phyloP scores from a whole-genome alignment of 2,113 vertebrate genomes.

The Hippocampus guttulatus region DNA sequence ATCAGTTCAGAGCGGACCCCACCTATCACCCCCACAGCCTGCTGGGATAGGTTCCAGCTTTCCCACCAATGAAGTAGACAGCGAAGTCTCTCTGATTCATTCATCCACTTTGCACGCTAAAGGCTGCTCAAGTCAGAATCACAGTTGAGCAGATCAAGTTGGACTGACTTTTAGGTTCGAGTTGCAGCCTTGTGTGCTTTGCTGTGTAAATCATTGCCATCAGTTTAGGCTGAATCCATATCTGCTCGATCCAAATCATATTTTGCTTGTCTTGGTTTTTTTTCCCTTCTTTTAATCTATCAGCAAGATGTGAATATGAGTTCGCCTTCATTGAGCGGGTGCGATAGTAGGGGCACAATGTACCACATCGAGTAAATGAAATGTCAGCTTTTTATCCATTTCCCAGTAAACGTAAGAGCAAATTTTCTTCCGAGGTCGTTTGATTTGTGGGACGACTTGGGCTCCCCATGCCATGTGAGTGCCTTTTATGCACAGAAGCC shows the following conservation, averaged over 20 bases:
- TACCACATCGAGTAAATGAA: too few relatives aligned
- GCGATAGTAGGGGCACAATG: too few relatives aligned
- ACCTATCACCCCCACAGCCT: not conserved
- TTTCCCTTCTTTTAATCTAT: constrained; percentile 22
- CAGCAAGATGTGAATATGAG: constrained; percentile 22
- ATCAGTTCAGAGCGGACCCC: not conserved
- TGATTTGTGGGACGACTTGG: too few relatives aligned
- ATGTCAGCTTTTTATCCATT: too few relatives aligned
- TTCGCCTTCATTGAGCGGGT: constrained; percentile 12
- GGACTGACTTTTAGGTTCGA: constrained; percentile 6
- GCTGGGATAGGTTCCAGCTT: not conserved
- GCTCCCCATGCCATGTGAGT: not conserved
- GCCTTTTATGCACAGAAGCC: not conserved
- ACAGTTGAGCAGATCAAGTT: constrained; percentile 13
- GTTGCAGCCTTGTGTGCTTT: constrained; percentile 9
- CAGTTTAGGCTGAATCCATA: constrained; percentile 8
- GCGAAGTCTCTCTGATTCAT: constrained; percentile 16
- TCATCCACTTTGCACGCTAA: constrained; percentile 11
- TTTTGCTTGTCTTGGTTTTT: constrained; percentile 5
- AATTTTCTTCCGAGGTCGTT: too few relatives aligned
- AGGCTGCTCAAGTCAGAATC: constrained; percentile 8
- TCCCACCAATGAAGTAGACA: constrained; percentile 5
- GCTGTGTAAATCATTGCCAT: constrained; percentile 2
- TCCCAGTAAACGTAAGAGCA: too few relatives aligned
- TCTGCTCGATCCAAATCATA: constrained; percentile 7